Evolutionary conservation across 2,113 vertebrate genomes (phyloP), one percentile per base, ranked within the genome.

Genomic region (Spermophilus dauricus): DNA sequence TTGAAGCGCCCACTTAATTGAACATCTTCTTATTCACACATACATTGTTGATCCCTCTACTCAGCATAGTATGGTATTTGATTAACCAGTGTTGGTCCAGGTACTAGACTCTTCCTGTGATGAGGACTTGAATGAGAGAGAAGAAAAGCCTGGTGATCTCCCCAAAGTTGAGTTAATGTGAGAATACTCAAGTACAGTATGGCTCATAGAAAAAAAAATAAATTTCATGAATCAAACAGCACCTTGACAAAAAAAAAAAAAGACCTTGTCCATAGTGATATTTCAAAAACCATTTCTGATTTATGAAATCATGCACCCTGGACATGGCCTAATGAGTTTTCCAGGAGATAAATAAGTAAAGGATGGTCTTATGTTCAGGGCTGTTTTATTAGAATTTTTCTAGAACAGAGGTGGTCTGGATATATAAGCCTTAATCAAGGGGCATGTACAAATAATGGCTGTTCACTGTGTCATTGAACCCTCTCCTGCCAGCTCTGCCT

Each of bases 261-360:
- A 94, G 69, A 89, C 24, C 7, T 56, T 84, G 24, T 24, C 22
- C 2, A 67, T 0, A 24, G 48, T 12, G 9, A 14, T 70, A 89
- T 84, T 95, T 94, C 45, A 89, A 86, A 86, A 91, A 72, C 24
- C 30, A 3, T 80, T 95, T 91, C 58, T 3, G 84, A 37, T 7
- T 58, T 26, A 89, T 73, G 37, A 76, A 83, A 32, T 82, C 2
- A 32, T 48, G 22, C 58, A 73, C 7, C 22, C 61, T 94, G 58
- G 83, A 94, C 20, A n/a, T 93, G 51, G 5, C 8, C 48, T 94
- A 26, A 89, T 48, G 12, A 77, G 1, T 86, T 94, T 97, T 63
- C 61, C 5, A 39, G 53, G 39, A 73, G 45, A 63, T 70, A 48
- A 75, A n/a, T 56, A 72, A 77, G 4, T 75, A 32, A 45, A 4